Base-by-base conservation (phyloP, 2,888 invertebrate genomes). In the Polietes domitor region DNA sequence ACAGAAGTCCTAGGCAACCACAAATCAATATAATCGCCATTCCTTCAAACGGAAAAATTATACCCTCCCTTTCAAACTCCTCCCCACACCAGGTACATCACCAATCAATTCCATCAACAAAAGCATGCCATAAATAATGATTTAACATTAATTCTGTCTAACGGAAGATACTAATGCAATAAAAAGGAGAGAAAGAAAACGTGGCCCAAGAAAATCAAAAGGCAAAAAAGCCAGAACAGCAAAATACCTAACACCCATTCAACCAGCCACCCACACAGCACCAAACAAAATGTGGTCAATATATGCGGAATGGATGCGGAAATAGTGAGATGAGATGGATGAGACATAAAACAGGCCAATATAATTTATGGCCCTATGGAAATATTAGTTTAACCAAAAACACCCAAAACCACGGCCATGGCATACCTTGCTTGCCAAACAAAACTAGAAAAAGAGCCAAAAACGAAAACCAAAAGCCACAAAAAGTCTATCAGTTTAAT, bases 61-160 rank as follows among this genome's bases (percentile, higher is more conserved):
- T n/a, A n/a, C n/a, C n/a, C 7, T 32, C 5, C 32, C 32, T 5
- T 32, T 5, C 3, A 32, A 32, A 5, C 32, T 32, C 32, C 7
- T 3, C 32, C 32, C 32, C 32, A 5, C 32, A 3, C 32, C 3
- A 32, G 5, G 3, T 32, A 5, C 5, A 32, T 32, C 32, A 7
- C 5, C 32, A 3, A 32, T 7, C 32, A 32, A 32, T 32, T 32
- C 7, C 32, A 32, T 32, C 32, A 32, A 21, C 24, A 58, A 58
- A 58, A 58, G 9, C 58, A 24, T 26, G 58, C 58, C 58, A 58
- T 58, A 58, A 58, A 58, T 58, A 26, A 26, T 15, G 12, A 26
- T 58, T 58, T 10, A 53, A 55, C 53, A 55, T 55, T 55, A 58
- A 58, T 58, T 17, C n/a, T 58, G 58, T 10, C 55, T 10, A 55